Percentiles rank a stretch among this genome's conserved stretches.
Evolutionary conservation across 2,888 invertebrate species (phyloP).

Genomic region (Eupithecia centaureata): DNA sequence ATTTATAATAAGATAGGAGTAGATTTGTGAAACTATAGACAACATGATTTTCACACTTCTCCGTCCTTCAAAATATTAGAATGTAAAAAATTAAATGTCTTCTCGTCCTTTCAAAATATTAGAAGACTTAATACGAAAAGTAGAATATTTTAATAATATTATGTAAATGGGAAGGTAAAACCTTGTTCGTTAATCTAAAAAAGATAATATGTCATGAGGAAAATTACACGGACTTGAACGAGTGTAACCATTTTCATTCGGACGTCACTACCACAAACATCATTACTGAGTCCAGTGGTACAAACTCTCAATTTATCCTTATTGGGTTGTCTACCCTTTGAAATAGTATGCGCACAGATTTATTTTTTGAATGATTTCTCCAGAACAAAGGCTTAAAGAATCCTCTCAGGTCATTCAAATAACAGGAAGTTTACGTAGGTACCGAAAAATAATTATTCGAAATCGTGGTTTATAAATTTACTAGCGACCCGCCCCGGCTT

Average conservation of each 20-base stretch:
- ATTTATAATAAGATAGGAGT: not conserved
- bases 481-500: no score
- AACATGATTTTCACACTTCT: not conserved
- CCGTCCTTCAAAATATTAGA: no score
- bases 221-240: no score
- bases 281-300: conserved; percentile 6
- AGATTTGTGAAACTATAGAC: not conserved
- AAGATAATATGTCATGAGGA: no score
- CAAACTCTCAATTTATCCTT: conserved; percentile 10
- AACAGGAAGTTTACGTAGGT: not conserved
- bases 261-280: not conserved
- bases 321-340: conserved; percentile 54
- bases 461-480: not conserved
- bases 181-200: no score
- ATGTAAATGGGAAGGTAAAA: no score
- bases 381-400: not conserved
- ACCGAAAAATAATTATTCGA: not conserved
- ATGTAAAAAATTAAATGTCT: no score
- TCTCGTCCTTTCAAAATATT: no score
- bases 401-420: not conserved
- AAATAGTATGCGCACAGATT: conserved; percentile 42
- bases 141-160: no score
- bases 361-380: conserved; percentile 33
- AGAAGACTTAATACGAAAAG: no score
- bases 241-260: not conserved